These are phyloP conservation scores for Micrasema minimum DNA, from an alignment of 1,140 invertebrate species.

Conservation along the genomic window DNA sequence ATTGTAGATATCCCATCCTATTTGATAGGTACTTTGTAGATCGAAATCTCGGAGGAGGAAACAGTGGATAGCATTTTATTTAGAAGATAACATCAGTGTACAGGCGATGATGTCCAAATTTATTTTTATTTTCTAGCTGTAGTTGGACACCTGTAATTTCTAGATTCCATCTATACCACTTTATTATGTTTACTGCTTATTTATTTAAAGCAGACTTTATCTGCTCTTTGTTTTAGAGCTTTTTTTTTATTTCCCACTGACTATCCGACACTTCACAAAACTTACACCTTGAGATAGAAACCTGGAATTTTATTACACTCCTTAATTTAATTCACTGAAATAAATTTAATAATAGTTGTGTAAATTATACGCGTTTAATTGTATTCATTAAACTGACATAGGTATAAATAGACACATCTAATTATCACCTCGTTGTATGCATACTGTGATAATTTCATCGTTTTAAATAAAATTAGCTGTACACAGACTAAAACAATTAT, in stretches of 20 bases:
- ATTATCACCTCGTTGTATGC: too few species aligned
- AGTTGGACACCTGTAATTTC: constrained; percentile 51
- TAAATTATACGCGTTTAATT: too few species aligned
- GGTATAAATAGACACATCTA: too few species aligned
- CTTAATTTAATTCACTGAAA: too few species aligned
- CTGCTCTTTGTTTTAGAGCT: not conserved
- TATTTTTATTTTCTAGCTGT: constrained; percentile 43
- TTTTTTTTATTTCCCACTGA: constrained; percentile 29
- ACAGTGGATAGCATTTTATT: constrained; percentile 47
- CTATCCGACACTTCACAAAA: too few species aligned
- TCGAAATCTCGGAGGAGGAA: constrained; percentile 36
- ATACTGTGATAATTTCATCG: too few species aligned
- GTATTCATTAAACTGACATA: too few species aligned
- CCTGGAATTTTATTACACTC: too few species aligned
- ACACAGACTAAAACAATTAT: too few species aligned
- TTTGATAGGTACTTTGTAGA: constrained; percentile 17
- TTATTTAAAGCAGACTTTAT: constrained; percentile 26
- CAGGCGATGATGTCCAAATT: constrained; percentile 40
- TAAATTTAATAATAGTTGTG: too few species aligned
- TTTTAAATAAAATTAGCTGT: too few species aligned
- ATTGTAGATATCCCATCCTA: constrained; percentile 14
- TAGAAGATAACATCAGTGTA: constrained; percentile 47
- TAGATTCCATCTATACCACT: constrained; percentile 40
- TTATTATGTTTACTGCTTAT: constrained; percentile 33
- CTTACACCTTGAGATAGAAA: too few species aligned